Conservation (phyloP, 2,113 vertebrate genomes). For the Chlamydotis undulata region DNA sequence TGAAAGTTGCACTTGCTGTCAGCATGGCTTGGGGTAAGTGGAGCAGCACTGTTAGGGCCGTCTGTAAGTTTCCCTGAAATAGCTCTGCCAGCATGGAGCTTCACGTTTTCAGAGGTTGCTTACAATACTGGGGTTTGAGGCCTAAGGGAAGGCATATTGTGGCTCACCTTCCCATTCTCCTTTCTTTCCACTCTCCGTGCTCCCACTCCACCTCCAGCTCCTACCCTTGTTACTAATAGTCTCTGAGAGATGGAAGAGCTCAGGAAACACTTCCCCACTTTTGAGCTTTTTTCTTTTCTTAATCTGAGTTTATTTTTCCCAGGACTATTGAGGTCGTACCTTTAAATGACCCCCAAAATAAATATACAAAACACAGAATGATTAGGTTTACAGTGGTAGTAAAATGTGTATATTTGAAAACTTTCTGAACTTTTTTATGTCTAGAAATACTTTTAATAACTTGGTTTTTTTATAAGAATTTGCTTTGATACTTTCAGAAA, state of each 20-base stretch:
- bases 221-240: background rate
- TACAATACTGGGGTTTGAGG: background rate
- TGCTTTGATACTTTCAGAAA: background rate
- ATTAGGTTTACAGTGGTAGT: background rate
- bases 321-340: background rate
- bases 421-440: background rate
- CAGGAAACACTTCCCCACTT: background rate
- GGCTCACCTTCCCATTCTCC: background rate
- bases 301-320: background rate
- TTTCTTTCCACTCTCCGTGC: background rate
- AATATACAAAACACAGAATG: background rate
- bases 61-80: background rate
- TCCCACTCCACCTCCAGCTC: background rate
- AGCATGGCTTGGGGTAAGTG: background rate
- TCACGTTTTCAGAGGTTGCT: background rate
- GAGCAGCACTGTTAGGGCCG: background rate
- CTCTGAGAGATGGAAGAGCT: background rate
- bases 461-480: background rate
- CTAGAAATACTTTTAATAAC: background rate
- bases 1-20: background rate
- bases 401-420: background rate
- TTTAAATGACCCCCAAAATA: background rate
- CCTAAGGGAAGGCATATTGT: background rate
- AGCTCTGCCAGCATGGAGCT: background rate
- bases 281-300: background rate